Percentiles rank a stretch among this genome's conserved stretches.
phyloP scores from a whole-genome alignment of 2,888 invertebrate genomes.

The Drosophila putrida region DNA sequence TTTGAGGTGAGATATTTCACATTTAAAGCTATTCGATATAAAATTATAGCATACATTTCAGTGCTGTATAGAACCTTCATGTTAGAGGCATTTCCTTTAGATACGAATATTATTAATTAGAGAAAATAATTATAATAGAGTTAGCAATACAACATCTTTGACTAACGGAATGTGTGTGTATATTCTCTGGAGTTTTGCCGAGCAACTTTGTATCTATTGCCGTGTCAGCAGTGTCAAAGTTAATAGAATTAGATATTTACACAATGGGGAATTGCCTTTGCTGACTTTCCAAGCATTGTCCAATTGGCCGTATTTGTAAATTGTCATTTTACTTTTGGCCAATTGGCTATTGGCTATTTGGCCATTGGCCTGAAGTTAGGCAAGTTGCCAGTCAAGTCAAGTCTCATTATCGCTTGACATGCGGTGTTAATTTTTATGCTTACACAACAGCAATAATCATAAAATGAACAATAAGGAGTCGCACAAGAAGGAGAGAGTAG shows the following conservation, averaged over 20 bases:
- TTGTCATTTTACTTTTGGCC: constrained; percentile 1
- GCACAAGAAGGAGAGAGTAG: background rate
- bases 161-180: background rate
- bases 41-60: background rate
- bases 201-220: background rate
- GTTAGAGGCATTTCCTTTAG: background rate
- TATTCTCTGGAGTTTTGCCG: background rate
- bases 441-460: constrained; percentile 16
- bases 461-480: constrained; percentile 8
- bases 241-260: constrained; percentile 1
- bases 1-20: background rate
- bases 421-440: constrained; percentile 62
- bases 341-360: background rate
- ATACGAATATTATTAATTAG: background rate
- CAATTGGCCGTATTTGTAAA: constrained; percentile 8
- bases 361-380: background rate
- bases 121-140: no score
- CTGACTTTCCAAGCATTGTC: background rate
- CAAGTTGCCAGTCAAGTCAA: constrained; percentile 20
- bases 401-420: constrained; percentile 53
- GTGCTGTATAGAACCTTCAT: background rate
- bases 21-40: background rate
- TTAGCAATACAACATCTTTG: background rate
- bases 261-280: constrained; percentile 1
- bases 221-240: constrained; percentile 1